These are phyloP conservation scores for Drosophila kuntzei DNA, from an alignment of 2,888 invertebrate species.

Conservation along the genomic window DNA sequence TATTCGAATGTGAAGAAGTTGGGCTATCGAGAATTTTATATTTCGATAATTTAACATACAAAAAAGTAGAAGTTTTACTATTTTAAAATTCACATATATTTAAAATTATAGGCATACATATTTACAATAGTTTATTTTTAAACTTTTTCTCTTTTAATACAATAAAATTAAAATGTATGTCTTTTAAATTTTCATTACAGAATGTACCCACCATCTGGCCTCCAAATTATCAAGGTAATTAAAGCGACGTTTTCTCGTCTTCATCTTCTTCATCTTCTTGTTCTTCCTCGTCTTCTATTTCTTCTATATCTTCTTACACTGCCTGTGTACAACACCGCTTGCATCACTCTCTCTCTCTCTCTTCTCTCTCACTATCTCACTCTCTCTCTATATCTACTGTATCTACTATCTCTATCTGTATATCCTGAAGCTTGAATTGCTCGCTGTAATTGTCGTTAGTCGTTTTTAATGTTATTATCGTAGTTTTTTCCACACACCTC, in stretches of 20 bases:
- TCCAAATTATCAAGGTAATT: conserved; percentile 86
- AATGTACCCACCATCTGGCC: conserved; percentile 86
- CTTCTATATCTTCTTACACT: conserved; percentile 14
- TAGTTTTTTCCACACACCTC: conserved; percentile 43
- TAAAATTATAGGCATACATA: too few relatives aligned
- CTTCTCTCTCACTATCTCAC: conserved; percentile 14
- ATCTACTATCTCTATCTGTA: conserved; percentile 15
- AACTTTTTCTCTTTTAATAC: neutral
- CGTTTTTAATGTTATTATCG: conserved; percentile 13
- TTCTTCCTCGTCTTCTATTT: conserved; percentile 3
- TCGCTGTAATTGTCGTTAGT: conserved; percentile 36
- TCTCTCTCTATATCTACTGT: conserved; percentile 3
- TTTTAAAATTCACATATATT: too few relatives aligned
- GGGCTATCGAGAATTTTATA: too few relatives aligned
- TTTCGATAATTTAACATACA: too few relatives aligned
- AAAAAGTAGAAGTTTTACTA: too few relatives aligned
- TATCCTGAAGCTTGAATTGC: conserved; percentile 9
- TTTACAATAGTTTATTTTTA: too few relatives aligned
- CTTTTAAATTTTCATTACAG: conserved; percentile 63
- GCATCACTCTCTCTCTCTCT: conserved; percentile 11
- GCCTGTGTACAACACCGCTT: conserved; percentile 29
- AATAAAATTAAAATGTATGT: neutral
- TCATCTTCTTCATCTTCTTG: neutral
- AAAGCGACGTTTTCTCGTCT: conserved; percentile 33
- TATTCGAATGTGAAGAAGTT: too few relatives aligned